These are phyloP conservation scores for Macrocentrus cingulum DNA, from an alignment of 1,140 invertebrate species.

Conservation along the genomic window DNA sequence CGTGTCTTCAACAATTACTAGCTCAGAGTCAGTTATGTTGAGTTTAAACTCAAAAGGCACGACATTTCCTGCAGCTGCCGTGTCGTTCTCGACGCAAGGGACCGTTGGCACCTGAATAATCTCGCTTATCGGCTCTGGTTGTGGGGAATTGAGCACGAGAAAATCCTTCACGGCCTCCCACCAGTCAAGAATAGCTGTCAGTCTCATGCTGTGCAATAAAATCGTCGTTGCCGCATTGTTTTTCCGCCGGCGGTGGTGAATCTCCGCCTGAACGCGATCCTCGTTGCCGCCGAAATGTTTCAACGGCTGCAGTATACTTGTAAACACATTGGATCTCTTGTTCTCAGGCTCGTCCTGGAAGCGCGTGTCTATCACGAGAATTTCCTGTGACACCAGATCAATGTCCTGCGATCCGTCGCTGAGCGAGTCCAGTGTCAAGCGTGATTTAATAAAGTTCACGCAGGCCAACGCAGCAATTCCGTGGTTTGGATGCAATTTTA, in stretches of 20 bases:
- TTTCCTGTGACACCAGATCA: slow-evolving; percentile 90
- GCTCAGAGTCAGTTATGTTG: slow-evolving; percentile 93
- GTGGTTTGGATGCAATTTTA: slow-evolving; percentile 68
- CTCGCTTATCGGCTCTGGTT: slow-evolving; percentile 40
- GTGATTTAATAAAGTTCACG: slow-evolving; percentile 90
- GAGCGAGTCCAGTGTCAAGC: slow-evolving; percentile 78
- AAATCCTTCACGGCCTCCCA: slow-evolving; percentile 85
- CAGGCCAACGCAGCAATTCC: slow-evolving; percentile 73
- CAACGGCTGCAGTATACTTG: slow-evolving; percentile 83
- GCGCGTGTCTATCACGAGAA: slow-evolving; percentile 81
- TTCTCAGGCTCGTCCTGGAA: slow-evolving; percentile 71
- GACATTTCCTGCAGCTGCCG: neutral
- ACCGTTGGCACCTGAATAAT: slow-evolving; percentile 21
- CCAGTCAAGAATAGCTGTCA: slow-evolving; percentile 94
- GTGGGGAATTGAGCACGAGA: slow-evolving; percentile 60
- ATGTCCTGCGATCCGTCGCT: slow-evolving; percentile 89
- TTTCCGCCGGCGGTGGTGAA: slow-evolving; percentile 70
- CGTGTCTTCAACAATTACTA: slow-evolving; percentile 91
- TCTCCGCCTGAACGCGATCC: slow-evolving; percentile 78
- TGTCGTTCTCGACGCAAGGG: slow-evolving; percentile 15
- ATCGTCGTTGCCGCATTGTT: slow-evolving; percentile 84
- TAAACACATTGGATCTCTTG: slow-evolving; percentile 82
- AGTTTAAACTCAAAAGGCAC: slow-evolving; percentile 82
- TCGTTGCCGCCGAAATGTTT: slow-evolving; percentile 53
- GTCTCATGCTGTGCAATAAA: slow-evolving; percentile 91